Evolutionary conservation across 2,888 invertebrate species (phyloP), one percentile per base, ranked within the genome.

Genomic region (Tiphia femorata): DNA sequence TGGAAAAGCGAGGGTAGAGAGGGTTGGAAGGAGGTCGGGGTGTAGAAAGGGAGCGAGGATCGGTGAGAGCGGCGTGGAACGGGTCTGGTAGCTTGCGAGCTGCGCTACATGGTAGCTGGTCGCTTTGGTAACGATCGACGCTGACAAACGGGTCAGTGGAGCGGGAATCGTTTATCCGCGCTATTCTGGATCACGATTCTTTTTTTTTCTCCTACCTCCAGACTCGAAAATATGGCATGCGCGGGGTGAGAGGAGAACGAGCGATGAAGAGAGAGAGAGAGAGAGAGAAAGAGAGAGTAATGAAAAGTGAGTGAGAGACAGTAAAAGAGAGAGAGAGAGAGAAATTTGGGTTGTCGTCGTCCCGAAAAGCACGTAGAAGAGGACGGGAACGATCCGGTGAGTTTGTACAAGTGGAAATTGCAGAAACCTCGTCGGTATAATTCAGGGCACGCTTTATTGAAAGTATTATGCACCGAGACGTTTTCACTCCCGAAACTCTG

Each of bases 101-200:
- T 38, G 48, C 29, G 57, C 37, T 43, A 42, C 52, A 49, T 30
- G 29, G 60, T 49, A 41, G 47, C 58, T 49, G 55, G 48, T 51
- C 58, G 58, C 66, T 66, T 64, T 57, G 49, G 49, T 43, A 62
- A 62, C 67, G 66, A 62, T 66, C 58, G 67, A 40, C 53, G 56
- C 40, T 66, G 55, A 67, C 67, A 53, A 67, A 60, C 57, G 60
- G 63, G 52, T 67, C 57, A 54, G 48, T 53, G 60, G 60, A 59
- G 42, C 55, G 55, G 43, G 60, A 48, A 53, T 56, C 67, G 60
- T 67, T 67, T 67, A 67, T 54, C 14, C 33, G 33, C 33, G 33
- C 33, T 33, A 6, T 12, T 33, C 33, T 33, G 12, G 33, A 33
- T 33, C 33, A 17, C 14, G 8, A 14, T 25, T 10, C 23, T 14